These are phyloP conservation scores for Xylocopa sonorina DNA, from an alignment of 1,140 invertebrate species.

Conservation along the genomic window DNA sequence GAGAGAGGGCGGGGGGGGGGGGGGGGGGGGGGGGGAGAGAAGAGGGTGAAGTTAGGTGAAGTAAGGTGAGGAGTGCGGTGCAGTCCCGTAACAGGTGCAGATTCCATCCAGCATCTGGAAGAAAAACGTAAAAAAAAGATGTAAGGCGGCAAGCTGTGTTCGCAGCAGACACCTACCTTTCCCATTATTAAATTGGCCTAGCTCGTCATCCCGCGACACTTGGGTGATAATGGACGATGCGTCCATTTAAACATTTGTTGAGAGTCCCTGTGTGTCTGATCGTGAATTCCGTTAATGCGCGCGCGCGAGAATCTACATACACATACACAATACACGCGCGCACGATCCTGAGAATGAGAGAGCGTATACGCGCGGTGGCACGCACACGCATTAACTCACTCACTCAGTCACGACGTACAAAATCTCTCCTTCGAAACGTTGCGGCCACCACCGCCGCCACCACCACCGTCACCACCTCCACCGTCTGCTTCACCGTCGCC, in stretches of 20 bases:
- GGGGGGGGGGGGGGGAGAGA: not conserved
- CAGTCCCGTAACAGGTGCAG: constrained; percentile 76
- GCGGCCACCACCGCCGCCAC: constrained; percentile 33
- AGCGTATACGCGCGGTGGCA: constrained; percentile 43
- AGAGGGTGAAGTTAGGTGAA: constrained; percentile 43
- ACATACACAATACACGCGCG: constrained; percentile 57
- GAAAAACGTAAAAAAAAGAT: constrained; percentile 41
- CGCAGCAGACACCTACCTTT: constrained; percentile 88
- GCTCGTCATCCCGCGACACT: constrained; percentile 97
- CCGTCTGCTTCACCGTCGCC: not conserved
- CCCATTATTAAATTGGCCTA: constrained; percentile 91
- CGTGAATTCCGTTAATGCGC: constrained; percentile 76
- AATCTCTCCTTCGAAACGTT: constrained; percentile 34
- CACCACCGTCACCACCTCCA: constrained; percentile 26
- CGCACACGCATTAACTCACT: constrained; percentile 58
- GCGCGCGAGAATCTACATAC: constrained; percentile 67
- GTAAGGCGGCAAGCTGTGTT: constrained; percentile 18
- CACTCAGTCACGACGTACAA: constrained; percentile 49
- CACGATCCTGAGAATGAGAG: constrained; percentile 40
- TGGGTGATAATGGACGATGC: constrained; percentile 99
- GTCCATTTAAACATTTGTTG: constrained; percentile 95
- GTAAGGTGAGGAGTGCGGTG: constrained; percentile 57
- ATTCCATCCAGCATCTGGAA: constrained; percentile 72
- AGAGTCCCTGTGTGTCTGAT: constrained; percentile 74
- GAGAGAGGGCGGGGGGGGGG: constrained; percentile 1